Percentiles rank a stretch among this genome's conserved stretches.
phyloP scores from a whole-genome alignment of 2,888 invertebrate species.

The Eristalinus aeneus region DNA sequence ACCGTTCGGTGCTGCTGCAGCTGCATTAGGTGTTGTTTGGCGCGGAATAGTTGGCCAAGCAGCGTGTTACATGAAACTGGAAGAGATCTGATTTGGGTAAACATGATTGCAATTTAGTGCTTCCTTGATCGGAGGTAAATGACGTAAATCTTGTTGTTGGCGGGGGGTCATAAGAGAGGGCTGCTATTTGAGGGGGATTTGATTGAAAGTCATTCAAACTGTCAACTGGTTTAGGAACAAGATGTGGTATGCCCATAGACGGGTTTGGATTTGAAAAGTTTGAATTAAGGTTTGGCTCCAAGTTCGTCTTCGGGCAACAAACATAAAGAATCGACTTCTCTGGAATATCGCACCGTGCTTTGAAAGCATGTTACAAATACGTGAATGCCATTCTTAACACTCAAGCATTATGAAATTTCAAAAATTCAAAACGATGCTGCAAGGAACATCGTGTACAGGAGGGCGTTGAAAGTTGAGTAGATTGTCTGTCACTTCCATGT shows the following conservation, averaged over 20 bases:
- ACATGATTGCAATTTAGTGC: constrained; percentile 42
- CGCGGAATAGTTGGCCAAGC: constrained; percentile 14
- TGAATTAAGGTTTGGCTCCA: no score
- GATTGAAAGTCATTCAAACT: background rate
- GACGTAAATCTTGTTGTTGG: background rate
- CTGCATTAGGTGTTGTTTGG: constrained; percentile 34
- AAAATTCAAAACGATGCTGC: no score
- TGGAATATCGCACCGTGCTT: no score
- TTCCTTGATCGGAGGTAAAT: constrained; percentile 45
- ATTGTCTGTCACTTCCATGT: no score
- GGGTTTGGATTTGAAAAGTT: background rate
- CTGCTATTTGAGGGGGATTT: background rate
- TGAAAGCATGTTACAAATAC: no score
- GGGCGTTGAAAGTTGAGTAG: no score
- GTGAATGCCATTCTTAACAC: no score
- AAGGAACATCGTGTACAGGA: no score
- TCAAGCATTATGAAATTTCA: no score
- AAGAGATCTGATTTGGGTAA: constrained; percentile 48
- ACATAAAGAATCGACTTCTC: no score
- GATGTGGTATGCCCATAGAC: background rate
- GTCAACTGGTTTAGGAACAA: background rate
- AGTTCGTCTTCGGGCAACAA: no score
- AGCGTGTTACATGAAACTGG: constrained; percentile 11
- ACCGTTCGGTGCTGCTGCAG: constrained; percentile 9
- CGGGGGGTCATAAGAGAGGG: background rate